Percentiles rank a stretch among this genome's conserved stretches.
phyloP scores from a whole-genome alignment of 2,113 vertebrate genomes.

The Rhynchomys soricoides region DNA sequence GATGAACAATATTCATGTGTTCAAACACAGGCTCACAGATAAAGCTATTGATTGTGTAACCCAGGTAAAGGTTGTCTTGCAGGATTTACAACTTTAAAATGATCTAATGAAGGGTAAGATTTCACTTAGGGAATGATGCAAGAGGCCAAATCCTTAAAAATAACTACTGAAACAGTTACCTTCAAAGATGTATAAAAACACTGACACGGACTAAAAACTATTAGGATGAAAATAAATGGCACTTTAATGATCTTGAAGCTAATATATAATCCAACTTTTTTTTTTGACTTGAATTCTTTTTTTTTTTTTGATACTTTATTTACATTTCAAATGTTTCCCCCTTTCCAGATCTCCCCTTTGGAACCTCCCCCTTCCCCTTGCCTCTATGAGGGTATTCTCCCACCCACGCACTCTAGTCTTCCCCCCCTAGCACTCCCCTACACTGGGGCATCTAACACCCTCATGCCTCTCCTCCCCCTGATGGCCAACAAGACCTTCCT shows the following conservation, averaged over 20 bases:
- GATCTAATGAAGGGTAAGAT: not conserved
- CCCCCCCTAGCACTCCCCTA: too few species aligned
- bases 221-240: not conserved
- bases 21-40: slow-evolving; percentile 36
- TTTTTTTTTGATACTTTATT: too few species aligned
- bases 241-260: not conserved
- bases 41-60: not conserved
- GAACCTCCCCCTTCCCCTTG: too few species aligned
- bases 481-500: too few species aligned
- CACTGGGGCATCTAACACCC: too few species aligned
- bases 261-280: not conserved
- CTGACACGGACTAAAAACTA: slow-evolving; percentile 26
- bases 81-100: slow-evolving; percentile 38
- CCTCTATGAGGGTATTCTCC: too few species aligned
- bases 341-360: too few species aligned
- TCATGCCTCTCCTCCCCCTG: too few species aligned
- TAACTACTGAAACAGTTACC: not conserved
- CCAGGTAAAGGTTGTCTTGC: not conserved
- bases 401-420: too few species aligned
- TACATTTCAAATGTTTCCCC: too few species aligned
- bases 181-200: slow-evolving; percentile 17
- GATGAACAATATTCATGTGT: slow-evolving; percentile 37
- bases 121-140: slow-evolving; percentile 4
- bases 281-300: too few species aligned
- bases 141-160: slow-evolving; percentile 15